A percentile compares a stretch with the other conserved stretches of the same genome.
phyloP scores from a whole-genome alignment of 2,888 invertebrate genomes.

The Sturmia bella region DNA sequence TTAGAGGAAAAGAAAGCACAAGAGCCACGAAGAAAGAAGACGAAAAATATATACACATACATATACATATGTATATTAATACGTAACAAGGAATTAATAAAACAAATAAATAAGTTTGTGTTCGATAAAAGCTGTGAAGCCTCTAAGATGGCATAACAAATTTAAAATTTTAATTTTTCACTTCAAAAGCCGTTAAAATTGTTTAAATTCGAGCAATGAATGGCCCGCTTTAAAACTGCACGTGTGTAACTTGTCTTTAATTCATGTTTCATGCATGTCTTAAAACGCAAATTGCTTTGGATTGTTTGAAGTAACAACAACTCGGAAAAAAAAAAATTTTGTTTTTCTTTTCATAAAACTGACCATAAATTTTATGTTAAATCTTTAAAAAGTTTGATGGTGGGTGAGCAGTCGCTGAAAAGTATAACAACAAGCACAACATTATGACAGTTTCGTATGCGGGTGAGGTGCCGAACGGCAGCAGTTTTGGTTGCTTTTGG shows the following conservation, averaged over 20 bases:
- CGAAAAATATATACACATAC: slow-evolving; percentile 1
- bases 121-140: not conserved
- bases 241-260: slow-evolving; percentile 12
- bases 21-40: not conserved
- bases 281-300: not conserved
- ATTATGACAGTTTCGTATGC: slow-evolving; percentile 96
- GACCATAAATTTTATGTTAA: slow-evolving; percentile 1
- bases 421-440: slow-evolving; percentile 61
- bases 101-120: slow-evolving; percentile 16
- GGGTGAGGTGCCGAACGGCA: slow-evolving; percentile 94
- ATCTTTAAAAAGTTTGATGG: slow-evolving; percentile 33
- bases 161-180: not conserved
- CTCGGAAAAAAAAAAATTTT: not conserved
- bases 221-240: slow-evolving; percentile 1
- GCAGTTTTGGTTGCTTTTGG: slow-evolving; percentile 96
- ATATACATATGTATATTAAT: slow-evolving; percentile 3
- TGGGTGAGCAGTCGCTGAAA: slow-evolving; percentile 34
- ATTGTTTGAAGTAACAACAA: slow-evolving; percentile 3
- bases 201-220: slow-evolving; percentile 26
- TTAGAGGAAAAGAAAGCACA: slow-evolving; percentile 4
- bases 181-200: not conserved
- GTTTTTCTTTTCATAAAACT: not conserved
- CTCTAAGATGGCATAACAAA: slow-evolving; percentile 32
- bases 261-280: not conserved
- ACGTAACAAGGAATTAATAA: not conserved